phyloP scores from a whole-genome alignment of 2,797 vertebrate genomes.

The Echeneis naucrates region DNA sequence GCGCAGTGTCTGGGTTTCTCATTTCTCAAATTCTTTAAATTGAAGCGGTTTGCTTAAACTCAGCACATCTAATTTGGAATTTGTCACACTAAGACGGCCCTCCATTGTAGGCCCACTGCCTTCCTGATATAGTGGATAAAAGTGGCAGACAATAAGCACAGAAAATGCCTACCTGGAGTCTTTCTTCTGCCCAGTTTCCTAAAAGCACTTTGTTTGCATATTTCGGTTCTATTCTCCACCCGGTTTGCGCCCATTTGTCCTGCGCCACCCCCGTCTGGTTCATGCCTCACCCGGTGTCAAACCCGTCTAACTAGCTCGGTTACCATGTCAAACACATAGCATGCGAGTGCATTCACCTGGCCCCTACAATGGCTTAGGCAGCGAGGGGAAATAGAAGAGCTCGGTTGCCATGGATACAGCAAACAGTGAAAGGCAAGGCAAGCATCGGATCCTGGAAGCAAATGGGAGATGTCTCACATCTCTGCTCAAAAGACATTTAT shows the following conservation, averaged over 20 bases:
- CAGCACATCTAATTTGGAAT: not conserved
- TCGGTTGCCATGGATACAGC: constrained; percentile 81
- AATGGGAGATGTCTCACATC: constrained; percentile 34
- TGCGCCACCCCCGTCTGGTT: constrained; percentile 28
- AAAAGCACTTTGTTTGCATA: constrained; percentile 81
- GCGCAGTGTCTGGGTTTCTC: too few species aligned
- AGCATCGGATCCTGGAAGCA: constrained; percentile 43
- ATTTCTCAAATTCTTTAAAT: constrained; percentile 31
- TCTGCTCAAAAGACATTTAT: constrained; percentile 50
- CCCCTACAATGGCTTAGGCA: constrained; percentile 39
- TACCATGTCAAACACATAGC: constrained; percentile 46
- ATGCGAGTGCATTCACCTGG: constrained; percentile 55
- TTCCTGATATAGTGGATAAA: not conserved
- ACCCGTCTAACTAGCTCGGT: constrained; percentile 7
- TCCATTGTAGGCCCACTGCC: not conserved
- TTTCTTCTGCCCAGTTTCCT: constrained; percentile 85
- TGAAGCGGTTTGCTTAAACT: not conserved
- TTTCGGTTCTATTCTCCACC: constrained; percentile 81
- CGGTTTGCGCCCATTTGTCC: constrained; percentile 76
- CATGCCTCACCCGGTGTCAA: constrained; percentile 50
- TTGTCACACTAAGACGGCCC: not conserved
- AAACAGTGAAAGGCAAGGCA: constrained; percentile 75
- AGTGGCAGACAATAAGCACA: not conserved
- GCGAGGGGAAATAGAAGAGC: constrained; percentile 52
- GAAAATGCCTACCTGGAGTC: constrained; percentile 76